A percentile compares a stretch with the other conserved stretches of the same genome.
Evolutionary conservation across 2,113 vertebrate species (phyloP).

Genomic region (Engystomops pustulosus): DNA sequence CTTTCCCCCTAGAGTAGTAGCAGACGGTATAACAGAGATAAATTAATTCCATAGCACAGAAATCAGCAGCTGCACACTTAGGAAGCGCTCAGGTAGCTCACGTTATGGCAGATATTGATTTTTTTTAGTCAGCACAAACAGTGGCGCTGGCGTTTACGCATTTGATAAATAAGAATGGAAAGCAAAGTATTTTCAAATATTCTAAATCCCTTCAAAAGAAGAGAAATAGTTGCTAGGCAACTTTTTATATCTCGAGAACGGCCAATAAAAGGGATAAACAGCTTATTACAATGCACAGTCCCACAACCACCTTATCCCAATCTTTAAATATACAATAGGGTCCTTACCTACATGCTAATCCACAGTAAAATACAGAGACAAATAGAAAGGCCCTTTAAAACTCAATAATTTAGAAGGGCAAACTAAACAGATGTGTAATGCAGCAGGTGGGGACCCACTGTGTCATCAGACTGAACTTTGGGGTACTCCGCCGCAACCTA

Average conservation of each 20-base stretch:
- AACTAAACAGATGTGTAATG: too few species aligned
- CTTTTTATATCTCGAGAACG: conserved; percentile 25
- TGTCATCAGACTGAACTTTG: too few species aligned
- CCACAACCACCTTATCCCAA: not conserved
- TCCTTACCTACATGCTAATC: not conserved
- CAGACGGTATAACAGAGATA: conserved; percentile 14
- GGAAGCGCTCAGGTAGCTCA: not conserved
- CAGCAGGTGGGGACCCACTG: too few species aligned
- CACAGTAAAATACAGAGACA: not conserved
- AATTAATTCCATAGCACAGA: conserved; percentile 1
- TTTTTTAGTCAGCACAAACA: not conserved
- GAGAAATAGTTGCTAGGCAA: conserved; percentile 52
- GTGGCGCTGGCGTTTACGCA: not conserved
- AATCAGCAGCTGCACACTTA: conserved; percentile 3
- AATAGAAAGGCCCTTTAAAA: not conserved
- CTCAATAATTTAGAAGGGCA: too few species aligned
- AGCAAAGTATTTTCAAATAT: not conserved
- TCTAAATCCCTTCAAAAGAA: conserved; percentile 13
- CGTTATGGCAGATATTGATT: not conserved
- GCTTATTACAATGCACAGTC: not conserved
- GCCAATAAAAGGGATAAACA: conserved; percentile 5
- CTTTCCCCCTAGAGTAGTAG: not conserved
- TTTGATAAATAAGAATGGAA: not conserved
- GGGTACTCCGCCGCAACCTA: too few species aligned
- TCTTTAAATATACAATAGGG: not conserved